These are phyloP conservation scores for Conus canariensis DNA, from an alignment of 2,888 invertebrate species.

Conservation along the genomic window DNA sequence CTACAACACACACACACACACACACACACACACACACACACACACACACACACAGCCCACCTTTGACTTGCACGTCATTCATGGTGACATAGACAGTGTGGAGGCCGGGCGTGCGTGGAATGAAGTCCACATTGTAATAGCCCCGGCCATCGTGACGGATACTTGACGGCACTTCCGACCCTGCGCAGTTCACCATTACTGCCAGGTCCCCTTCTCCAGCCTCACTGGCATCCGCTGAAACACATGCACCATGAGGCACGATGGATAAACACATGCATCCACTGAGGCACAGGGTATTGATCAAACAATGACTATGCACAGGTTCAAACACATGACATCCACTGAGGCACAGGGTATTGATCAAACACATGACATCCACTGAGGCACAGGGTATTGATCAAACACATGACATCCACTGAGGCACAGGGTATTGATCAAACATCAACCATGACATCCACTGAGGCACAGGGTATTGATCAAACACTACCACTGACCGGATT, in stretches of 20 bases:
- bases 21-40: conserved; percentile 9
- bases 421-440: no score
- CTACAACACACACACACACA: background rate
- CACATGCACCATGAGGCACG: no score
- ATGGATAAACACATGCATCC: background rate
- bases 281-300: no score
- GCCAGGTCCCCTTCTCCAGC: conserved; percentile 94
- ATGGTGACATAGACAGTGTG: conserved; percentile 94
- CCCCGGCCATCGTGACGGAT: conserved; percentile 85
- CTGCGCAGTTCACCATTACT: conserved; percentile 89
- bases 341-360: no score
- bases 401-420: no score
- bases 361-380: no score
- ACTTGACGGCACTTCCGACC: conserved; percentile 85
- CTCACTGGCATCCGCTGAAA: conserved; percentile 84
- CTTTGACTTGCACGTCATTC: conserved; percentile 92
- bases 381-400: no score
- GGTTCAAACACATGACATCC: no score
- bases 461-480: no score
- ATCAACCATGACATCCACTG: no score
- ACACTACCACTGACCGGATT: no score
- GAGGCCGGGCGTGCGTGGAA: conserved; percentile 81
- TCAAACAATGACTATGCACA: no score
- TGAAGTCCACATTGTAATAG: conserved; percentile 81
- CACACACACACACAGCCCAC: conserved; percentile 66